Percentiles rank a stretch among this genome's conserved stretches.
phyloP scores from a whole-genome alignment of 2,797 vertebrate genomes.

The Gorsachius magnificus region DNA sequence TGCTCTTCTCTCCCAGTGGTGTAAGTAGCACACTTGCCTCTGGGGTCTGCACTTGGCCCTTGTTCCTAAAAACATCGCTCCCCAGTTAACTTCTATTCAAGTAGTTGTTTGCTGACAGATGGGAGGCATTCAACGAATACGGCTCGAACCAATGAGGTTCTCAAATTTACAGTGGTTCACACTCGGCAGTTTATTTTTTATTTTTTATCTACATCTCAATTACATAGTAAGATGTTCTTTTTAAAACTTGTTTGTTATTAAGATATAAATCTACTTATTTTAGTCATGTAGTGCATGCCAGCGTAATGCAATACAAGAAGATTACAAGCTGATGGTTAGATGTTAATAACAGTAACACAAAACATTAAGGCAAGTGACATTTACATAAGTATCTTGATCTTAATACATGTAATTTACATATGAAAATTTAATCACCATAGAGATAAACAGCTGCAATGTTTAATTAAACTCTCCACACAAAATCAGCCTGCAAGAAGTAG shows the following conservation, averaged over 20 bases:
- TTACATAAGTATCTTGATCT: slow-evolving; percentile 87
- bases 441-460: slow-evolving; percentile 87
- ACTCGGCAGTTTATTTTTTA: slow-evolving; percentile 2
- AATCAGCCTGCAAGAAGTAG: slow-evolving; percentile 82
- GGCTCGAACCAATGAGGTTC: not conserved
- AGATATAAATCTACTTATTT: slow-evolving; percentile 75
- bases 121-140: not conserved
- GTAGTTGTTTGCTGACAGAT: not conserved
- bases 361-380: slow-evolving; percentile 86
- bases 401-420: slow-evolving; percentile 88
- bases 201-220: slow-evolving; percentile 68
- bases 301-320: slow-evolving; percentile 75
- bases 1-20: not conserved
- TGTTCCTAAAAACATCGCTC: not conserved
- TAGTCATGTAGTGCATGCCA: slow-evolving; percentile 61
- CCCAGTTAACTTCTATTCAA: not conserved
- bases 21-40: accelerated
- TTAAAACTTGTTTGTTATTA: slow-evolving; percentile 75
- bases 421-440: slow-evolving; percentile 86
- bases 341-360: slow-evolving; percentile 83
- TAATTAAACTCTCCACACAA: slow-evolving; percentile 87
- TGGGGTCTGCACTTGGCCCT: not conserved
- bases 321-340: slow-evolving; percentile 82
- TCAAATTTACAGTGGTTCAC: slow-evolving; percentile 15
- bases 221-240: slow-evolving; percentile 56